These are phyloP conservation scores for Oostethus manadensis DNA, from an alignment of 2,113 vertebrate species.

Conservation along the genomic window DNA sequence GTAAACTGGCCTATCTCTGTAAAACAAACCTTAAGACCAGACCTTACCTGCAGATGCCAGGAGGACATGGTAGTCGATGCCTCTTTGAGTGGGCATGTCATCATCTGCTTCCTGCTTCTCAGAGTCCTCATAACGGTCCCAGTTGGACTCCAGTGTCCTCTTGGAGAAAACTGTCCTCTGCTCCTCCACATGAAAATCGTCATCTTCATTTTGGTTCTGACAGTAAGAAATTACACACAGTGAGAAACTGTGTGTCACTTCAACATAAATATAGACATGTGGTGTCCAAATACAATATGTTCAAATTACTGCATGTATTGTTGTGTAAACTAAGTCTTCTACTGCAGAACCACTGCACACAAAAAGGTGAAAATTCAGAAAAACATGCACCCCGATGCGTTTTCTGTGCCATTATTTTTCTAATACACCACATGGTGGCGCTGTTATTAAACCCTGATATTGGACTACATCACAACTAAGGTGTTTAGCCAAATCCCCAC, in stretches of 20 bases:
- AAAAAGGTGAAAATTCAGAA: no score
- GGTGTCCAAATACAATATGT: no score
- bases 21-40: no score
- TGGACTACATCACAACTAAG: no score
- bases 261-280: no score
- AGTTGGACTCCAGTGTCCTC: constrained; percentile 87
- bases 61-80: constrained; percentile 83
- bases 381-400: no score
- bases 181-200: constrained; percentile 59
- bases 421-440: not conserved
- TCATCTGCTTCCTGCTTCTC: constrained; percentile 70
- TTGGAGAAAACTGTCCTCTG: constrained; percentile 74
- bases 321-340: no score
- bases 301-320: no score
- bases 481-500: no score
- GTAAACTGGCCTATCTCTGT: not conserved
- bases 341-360: no score
- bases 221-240: not conserved
- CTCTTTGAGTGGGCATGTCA: constrained; percentile 75
- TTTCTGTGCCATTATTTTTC: no score
- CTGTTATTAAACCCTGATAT: not conserved
- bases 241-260: not conserved
- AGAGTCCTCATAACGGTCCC: constrained; percentile 81
- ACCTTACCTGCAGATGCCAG: constrained; percentile 80
- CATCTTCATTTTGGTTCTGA: constrained; percentile 63